Percentiles rank a stretch among this genome's conserved stretches.
These are phyloP conservation scores for Motacilla tschutschensis DNA, from an alignment of 2,113 vertebrate genomes.

Conservation along the genomic window DNA sequence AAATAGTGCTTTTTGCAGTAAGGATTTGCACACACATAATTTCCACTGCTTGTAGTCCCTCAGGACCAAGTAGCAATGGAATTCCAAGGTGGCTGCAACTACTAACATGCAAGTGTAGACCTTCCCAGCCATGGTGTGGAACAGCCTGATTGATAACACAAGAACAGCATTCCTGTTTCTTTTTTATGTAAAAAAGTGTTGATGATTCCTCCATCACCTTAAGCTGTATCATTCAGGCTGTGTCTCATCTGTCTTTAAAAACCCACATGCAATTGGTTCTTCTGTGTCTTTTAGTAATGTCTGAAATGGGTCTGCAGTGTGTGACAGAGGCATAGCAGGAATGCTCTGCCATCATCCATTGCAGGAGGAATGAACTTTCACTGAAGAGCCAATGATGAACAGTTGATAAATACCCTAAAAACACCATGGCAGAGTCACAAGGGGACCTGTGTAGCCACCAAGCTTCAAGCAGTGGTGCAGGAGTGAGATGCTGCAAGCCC, in stretches of 20 bases:
- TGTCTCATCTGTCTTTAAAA: background rate
- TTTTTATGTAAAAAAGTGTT: background rate
- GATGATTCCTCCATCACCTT: background rate
- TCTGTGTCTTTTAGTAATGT: background rate
- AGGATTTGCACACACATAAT: background rate
- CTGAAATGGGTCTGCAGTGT: background rate
- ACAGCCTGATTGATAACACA: background rate
- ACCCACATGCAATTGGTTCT: accelerated
- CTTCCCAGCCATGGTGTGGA: background rate
- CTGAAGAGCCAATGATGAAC: background rate
- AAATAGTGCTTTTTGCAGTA: background rate
- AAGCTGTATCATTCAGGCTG: background rate
- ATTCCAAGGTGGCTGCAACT: background rate
- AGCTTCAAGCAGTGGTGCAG: background rate
- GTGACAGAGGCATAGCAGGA: background rate
- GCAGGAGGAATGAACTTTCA: background rate
- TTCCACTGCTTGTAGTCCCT: background rate
- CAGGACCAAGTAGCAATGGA: background rate
- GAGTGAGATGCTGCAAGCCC: background rate
- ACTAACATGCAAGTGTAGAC: background rate
- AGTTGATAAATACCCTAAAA: background rate
- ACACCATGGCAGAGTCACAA: background rate
- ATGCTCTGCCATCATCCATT: background rate
- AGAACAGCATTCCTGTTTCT: background rate
- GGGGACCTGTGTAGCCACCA: background rate